Evolutionary conservation across 2,888 invertebrate genomes (phyloP).

Genomic region (Apoda limacodes): DNA sequence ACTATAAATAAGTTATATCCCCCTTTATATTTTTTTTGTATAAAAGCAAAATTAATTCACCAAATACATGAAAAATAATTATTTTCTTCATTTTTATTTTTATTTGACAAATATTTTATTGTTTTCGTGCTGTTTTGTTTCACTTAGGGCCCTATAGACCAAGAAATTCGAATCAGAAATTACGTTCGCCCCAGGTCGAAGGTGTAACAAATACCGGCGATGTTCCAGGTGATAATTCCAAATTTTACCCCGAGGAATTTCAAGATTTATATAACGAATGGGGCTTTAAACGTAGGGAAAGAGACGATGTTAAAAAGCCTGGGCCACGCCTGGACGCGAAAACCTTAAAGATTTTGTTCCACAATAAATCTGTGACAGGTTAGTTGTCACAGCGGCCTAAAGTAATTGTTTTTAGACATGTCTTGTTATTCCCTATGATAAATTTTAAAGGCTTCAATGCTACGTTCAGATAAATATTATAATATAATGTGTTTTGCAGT

Average conservation of each 20-base stretch:
- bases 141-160: slow-evolving; percentile 29
- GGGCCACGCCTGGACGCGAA: slow-evolving; percentile 84
- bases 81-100: slow-evolving; percentile 33
- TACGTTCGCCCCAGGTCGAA: slow-evolving; percentile 30
- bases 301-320: slow-evolving; percentile 95
- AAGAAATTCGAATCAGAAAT: slow-evolving; percentile 27
- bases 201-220: slow-evolving; percentile 50
- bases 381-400: slow-evolving; percentile 61
- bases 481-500: too few relatives aligned
- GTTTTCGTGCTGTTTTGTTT: slow-evolving; percentile 31
- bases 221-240: slow-evolving; percentile 67
- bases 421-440: too few relatives aligned
- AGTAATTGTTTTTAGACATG: slow-evolving; percentile 41
- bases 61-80: too few relatives aligned
- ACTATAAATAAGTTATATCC: too few relatives aligned
- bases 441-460: too few relatives aligned
- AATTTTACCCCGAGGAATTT: slow-evolving; percentile 63
- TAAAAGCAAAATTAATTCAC: too few relatives aligned
- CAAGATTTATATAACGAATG: slow-evolving; percentile 74
- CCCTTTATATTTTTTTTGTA: too few relatives aligned
- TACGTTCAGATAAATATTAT: too few relatives aligned
- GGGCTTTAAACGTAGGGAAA: slow-evolving; percentile 89
- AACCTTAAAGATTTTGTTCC: slow-evolving; percentile 63
- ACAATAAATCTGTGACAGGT: slow-evolving; percentile 66
- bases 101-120: slow-evolving; percentile 26